Evolutionary conservation across 30 jellyfish, hydroid and myxozoan genomes (phyloP).

Genomic region (Hydractinia echinata): DNA sequence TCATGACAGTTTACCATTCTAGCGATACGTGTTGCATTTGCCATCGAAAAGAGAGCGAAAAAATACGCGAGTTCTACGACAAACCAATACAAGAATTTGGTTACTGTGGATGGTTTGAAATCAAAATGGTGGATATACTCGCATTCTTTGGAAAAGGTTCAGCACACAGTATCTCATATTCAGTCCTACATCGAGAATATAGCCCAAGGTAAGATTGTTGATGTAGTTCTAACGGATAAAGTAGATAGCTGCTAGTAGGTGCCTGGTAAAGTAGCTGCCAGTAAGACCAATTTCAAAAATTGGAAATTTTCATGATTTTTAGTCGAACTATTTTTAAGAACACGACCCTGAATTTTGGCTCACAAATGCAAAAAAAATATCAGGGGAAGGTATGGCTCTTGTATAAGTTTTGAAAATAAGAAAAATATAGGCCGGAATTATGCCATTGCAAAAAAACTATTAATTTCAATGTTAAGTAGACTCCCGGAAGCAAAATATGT

Average conservation of each 20-base stretch:
- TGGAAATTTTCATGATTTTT: no score
- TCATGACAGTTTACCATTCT: conserved; percentile 90
- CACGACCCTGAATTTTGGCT: no score
- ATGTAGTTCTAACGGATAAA: neutral
- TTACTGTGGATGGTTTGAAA: conserved; percentile 61
- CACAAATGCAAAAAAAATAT: no score
- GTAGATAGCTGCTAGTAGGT: neutral
- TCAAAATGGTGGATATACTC: conserved; percentile 89
- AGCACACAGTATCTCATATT: conserved; percentile 39
- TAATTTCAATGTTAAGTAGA: no score
- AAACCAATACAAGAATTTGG: conserved; percentile 62
- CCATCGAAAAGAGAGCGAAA: conserved; percentile 38
- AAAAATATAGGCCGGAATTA: no score
- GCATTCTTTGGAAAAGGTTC: conserved; percentile 43
- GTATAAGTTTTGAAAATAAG: no score
- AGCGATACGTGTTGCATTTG: conserved; percentile 62
- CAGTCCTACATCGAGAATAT: conserved; percentile 58
- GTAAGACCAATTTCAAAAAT: no score
- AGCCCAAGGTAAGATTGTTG: conserved; percentile 42
- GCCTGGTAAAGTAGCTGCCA: no score
- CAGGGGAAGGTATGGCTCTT: no score
- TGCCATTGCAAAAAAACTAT: no score
- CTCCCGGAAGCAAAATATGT: no score
- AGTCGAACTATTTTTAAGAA: no score
- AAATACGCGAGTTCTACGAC: conserved; percentile 25